phyloP scores from a whole-genome alignment of 2,888 invertebrate genomes.

The Acanthopleura granulata region DNA sequence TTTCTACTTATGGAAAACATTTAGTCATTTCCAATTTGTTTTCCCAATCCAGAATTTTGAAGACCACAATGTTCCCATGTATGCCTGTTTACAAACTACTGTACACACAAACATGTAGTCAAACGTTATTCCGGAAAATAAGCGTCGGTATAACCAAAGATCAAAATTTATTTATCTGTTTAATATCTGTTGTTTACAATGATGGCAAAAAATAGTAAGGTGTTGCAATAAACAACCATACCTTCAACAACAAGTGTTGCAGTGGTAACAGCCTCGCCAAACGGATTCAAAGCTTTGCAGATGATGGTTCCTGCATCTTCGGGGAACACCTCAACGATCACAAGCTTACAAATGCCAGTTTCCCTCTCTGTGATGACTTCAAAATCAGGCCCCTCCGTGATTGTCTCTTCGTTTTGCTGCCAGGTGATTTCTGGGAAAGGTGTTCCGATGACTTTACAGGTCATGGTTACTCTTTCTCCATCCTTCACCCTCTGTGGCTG shows the following conservation, averaged over 20 bases:
- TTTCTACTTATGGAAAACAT: too few species aligned
- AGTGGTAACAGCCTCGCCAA: constrained; percentile 92
- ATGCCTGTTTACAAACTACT: too few species aligned
- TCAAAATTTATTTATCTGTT: too few species aligned
- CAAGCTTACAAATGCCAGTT: constrained; percentile 78
- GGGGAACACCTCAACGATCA: constrained; percentile 96
- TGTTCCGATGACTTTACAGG: constrained; percentile 57
- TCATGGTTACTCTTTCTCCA: constrained; percentile 55
- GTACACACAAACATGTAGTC: too few species aligned
- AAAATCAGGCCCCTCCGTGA: constrained; percentile 55
- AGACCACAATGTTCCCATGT: too few species aligned
- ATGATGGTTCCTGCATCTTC: constrained; percentile 97
- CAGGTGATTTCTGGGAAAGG: constrained; percentile 61
- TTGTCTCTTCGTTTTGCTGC: constrained; percentile 55
- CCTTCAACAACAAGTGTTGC: constrained; percentile 64
- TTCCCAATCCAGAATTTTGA: too few species aligned
- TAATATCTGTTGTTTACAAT: too few species aligned
- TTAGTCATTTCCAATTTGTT: too few species aligned
- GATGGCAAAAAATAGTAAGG: too few species aligned
- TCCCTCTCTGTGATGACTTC: constrained; percentile 51
- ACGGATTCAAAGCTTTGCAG: constrained; percentile 93
- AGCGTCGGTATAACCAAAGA: too few species aligned
- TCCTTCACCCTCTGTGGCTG: constrained; percentile 61
- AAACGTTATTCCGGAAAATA: too few species aligned
- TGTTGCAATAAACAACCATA: constrained; percentile 28